Conservation (phyloP, 2,888 invertebrate genomes). For the Campoletis raptor region DNA sequence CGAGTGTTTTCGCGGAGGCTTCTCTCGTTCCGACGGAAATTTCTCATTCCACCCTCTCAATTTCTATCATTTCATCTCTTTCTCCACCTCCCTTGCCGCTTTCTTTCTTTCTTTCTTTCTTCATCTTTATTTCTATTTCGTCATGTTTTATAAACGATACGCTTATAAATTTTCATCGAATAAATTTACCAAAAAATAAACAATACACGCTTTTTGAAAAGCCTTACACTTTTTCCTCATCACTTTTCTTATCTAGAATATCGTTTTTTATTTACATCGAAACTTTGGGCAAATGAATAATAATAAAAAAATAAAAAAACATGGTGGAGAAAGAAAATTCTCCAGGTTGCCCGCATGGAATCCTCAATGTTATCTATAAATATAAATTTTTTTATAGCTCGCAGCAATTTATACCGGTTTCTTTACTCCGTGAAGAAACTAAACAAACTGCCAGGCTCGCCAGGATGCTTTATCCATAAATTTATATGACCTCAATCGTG, state of each 20-base stretch:
- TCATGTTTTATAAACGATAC: constrained; percentile 1
- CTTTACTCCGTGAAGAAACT: constrained; percentile 40
- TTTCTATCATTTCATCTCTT: constrained; percentile 21
- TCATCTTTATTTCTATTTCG: not conserved
- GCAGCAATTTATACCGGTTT: constrained; percentile 7
- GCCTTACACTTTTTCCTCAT: not conserved
- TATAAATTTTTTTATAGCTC: constrained; percentile 17
- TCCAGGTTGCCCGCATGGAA: not conserved
- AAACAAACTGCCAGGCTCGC: constrained; percentile 17
- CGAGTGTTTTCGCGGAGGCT: constrained; percentile 66
- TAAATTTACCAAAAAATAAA: not conserved
- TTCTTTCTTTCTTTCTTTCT: constrained; percentile 8
- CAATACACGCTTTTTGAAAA: not conserved
- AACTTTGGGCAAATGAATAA: constrained; percentile 4
- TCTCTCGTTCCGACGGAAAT: constrained; percentile 57
- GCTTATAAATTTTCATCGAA: not conserved
- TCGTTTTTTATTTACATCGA: not conserved
- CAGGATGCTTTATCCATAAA: constrained; percentile 62
- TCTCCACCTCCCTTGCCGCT: constrained; percentile 38
- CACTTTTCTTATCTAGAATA: not conserved
- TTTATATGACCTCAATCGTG: constrained; percentile 64
- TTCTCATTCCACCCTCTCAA: constrained; percentile 47
- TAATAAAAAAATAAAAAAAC: not conserved
- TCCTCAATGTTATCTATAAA: constrained; percentile 9
- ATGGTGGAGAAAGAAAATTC: constrained; percentile 9